Conservation (phyloP, 30 jellyfish, hydroid and myxozoan genomes). For the Aurelia coerulea region DNA sequence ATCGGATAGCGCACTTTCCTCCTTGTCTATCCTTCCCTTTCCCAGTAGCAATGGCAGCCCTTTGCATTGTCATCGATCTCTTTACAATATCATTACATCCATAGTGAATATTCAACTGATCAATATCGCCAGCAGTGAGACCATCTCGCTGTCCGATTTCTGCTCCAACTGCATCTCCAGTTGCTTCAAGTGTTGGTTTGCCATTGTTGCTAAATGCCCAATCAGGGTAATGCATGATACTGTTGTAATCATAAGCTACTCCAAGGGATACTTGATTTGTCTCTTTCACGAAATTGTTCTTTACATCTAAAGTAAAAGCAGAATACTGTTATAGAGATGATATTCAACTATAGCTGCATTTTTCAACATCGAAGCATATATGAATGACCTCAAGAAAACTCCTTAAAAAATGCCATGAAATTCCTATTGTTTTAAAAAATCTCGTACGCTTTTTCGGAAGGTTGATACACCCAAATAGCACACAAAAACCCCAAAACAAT, state of each 20-base stretch:
- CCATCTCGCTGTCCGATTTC: constrained; percentile 59
- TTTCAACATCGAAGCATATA: too few species aligned
- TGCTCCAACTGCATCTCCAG: constrained; percentile 39
- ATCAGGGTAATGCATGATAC: constrained; percentile 58
- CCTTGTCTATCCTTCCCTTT: constrained; percentile 16
- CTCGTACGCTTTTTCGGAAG: too few species aligned
- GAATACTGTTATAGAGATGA: background rate
- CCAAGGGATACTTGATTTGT: constrained; percentile 37
- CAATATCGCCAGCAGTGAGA: constrained; percentile 45
- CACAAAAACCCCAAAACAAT: too few species aligned
- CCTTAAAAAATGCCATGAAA: too few species aligned
- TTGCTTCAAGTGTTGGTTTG: constrained; percentile 48
- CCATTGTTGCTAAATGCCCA: constrained; percentile 49
- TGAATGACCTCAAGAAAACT: too few species aligned
- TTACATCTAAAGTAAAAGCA: background rate
- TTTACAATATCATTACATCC: constrained; percentile 4
- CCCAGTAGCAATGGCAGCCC: too few species aligned
- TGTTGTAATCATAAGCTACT: constrained; percentile 46
- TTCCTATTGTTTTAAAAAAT: too few species aligned
- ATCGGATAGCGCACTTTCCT: constrained; percentile 35
- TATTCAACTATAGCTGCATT: background rate
- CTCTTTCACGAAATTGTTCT: constrained; percentile 20
- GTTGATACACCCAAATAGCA: too few species aligned
- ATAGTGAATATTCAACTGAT: constrained; percentile 37
- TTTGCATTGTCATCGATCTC: too few species aligned